phyloP scores from a whole-genome alignment of 2,113 vertebrate species.

The Engystomops pustulosus region DNA sequence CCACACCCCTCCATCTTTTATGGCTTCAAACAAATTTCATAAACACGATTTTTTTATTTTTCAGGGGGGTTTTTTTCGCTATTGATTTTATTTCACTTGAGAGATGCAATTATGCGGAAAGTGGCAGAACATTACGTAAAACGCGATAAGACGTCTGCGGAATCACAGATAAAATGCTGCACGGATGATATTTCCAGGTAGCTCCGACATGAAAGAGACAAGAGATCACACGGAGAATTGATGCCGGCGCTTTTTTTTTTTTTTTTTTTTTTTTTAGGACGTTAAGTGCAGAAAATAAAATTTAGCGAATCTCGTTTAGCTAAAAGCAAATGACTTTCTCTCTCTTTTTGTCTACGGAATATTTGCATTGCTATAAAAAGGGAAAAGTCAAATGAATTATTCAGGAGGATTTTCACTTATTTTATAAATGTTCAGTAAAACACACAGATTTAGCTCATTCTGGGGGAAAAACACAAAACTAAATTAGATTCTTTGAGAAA shows the following conservation, averaged over 20 bases:
- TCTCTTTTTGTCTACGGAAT: background rate
- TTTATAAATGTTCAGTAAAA: background rate
- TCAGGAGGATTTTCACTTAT: background rate
- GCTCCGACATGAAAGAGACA: background rate
- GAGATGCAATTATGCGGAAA: slow-evolving; percentile 12
- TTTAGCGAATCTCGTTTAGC: background rate
- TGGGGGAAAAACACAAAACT: too few species aligned
- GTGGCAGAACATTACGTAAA: slow-evolving; percentile 26
- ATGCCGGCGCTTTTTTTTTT: background rate
- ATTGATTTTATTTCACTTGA: slow-evolving; percentile 12
- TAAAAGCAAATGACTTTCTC: slow-evolving; percentile 8
- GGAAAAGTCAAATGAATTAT: background rate
- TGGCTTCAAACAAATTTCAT: background rate
- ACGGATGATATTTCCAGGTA: slow-evolving; percentile 15
- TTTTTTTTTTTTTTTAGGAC: background rate
- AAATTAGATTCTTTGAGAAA: too few species aligned
- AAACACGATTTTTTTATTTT: slow-evolving; percentile 13
- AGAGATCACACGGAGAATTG: slow-evolving; percentile 7
- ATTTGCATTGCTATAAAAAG: background rate
- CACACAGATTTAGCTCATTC: background rate
- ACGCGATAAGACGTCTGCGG: slow-evolving; percentile 16
- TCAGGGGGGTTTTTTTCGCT: background rate
- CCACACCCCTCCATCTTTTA: background rate
- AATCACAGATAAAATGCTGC: slow-evolving; percentile 9
- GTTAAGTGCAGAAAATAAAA: background rate